phyloP scores from a whole-genome alignment of 2,797 vertebrate genomes.

The Muscicapa striata region DNA sequence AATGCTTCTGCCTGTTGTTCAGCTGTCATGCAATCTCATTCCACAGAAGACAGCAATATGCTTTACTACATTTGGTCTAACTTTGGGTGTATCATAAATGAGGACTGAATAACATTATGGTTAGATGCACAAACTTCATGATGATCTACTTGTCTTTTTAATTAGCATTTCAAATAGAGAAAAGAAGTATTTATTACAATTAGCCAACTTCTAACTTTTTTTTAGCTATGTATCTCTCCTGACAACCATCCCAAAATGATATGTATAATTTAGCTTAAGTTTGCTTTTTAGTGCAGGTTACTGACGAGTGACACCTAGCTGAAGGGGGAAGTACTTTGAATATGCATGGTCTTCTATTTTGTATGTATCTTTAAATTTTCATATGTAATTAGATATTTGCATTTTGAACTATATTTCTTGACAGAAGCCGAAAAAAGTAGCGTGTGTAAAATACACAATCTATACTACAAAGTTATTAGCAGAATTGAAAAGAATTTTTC shows the following conservation, averaged over 20 bases:
- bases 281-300: neutral
- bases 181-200: neutral
- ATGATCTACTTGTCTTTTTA: neutral
- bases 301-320: conserved; percentile 37
- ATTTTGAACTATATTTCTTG: neutral
- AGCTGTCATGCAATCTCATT: neutral
- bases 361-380: neutral
- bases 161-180: neutral
- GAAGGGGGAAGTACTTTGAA: neutral
- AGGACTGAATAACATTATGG: neutral
- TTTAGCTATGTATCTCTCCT: neutral
- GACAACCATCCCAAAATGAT: neutral
- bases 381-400: neutral
- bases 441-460: neutral
- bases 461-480: neutral
- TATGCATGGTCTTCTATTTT: neutral
- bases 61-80: neutral
- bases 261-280: neutral
- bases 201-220: neutral
- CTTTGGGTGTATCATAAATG: neutral
- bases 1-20: neutral
- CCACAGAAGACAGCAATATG: neutral
- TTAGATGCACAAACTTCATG: neutral
- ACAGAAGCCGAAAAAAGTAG: neutral
- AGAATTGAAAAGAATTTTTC: neutral